These are phyloP conservation scores for Cynopterus brachyotis DNA, from an alignment of 2,113 vertebrate genomes.

Conservation along the genomic window DNA sequence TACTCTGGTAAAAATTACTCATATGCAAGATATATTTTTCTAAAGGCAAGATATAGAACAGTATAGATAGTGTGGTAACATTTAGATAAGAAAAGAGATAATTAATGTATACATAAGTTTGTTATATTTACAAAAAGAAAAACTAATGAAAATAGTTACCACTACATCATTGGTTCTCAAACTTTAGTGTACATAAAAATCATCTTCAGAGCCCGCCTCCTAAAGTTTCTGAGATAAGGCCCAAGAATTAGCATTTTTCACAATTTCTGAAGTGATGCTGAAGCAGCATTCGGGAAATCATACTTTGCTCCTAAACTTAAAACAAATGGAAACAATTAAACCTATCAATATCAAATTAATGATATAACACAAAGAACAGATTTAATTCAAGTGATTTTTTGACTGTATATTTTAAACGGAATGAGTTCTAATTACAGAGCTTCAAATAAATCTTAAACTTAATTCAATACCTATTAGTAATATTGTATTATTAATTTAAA, in stretches of 20 bases:
- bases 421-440: neutral
- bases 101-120: neutral
- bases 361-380: neutral
- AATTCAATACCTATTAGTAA: neutral
- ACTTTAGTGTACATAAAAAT: neutral
- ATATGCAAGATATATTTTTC: neutral
- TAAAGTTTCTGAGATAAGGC: neutral
- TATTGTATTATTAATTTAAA: neutral
- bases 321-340: neutral
- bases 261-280: neutral
- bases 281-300: neutral
- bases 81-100: neutral
- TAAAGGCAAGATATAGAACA: neutral
- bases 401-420: neutral
- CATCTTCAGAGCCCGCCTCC: neutral
- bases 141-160: neutral
- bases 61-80: neutral
- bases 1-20: neutral
- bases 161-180: neutral
- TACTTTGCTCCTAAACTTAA: neutral
- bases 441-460: constrained; percentile 1
- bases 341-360: neutral
- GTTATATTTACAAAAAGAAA: neutral
- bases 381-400: neutral
- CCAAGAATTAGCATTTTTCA: neutral